phyloP scores from a whole-genome alignment of 2,888 invertebrate species.

The Papilio demoleus region DNA sequence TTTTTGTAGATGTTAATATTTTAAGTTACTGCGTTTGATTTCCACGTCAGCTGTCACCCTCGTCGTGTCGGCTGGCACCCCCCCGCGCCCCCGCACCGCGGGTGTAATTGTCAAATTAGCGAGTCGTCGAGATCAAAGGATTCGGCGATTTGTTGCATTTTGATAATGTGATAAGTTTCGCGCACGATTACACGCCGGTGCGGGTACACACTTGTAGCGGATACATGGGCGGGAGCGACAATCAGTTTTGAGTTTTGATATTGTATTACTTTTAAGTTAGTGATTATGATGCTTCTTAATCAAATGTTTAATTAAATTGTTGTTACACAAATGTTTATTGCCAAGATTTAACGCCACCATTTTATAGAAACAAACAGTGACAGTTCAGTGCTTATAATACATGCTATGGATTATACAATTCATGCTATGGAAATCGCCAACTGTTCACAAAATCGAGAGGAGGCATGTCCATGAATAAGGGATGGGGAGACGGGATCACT shows the following conservation, averaged over 20 bases:
- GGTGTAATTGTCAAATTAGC: slow-evolving; percentile 80
- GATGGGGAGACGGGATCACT: too few relatives aligned
- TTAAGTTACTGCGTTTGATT: background rate
- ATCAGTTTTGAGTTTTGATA: background rate
- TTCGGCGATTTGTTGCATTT: slow-evolving; percentile 78
- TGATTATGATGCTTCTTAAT: background rate
- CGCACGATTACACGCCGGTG: slow-evolving; percentile 69
- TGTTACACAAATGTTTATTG: too few relatives aligned
- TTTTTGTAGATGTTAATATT: background rate
- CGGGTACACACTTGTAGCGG: slow-evolving; percentile 51
- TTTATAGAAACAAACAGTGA: too few relatives aligned
- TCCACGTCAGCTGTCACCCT: background rate
- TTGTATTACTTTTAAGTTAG: background rate
- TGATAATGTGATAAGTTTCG: slow-evolving; percentile 82
- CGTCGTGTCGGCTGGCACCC: slow-evolving; percentile 1
- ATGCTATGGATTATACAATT: too few relatives aligned
- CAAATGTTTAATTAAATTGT: background rate
- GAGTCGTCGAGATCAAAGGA: slow-evolving; percentile 76
- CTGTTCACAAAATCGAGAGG: too few relatives aligned
- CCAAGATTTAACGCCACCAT: too few relatives aligned
- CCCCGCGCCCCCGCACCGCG: slow-evolving; percentile 39
- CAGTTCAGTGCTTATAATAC: too few relatives aligned
- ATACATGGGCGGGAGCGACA: background rate
- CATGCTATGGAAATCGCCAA: too few relatives aligned
- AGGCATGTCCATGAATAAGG: too few relatives aligned